These are phyloP conservation scores for Agrochola macilenta DNA, from an alignment of 2,888 invertebrate species.

Conservation along the genomic window DNA sequence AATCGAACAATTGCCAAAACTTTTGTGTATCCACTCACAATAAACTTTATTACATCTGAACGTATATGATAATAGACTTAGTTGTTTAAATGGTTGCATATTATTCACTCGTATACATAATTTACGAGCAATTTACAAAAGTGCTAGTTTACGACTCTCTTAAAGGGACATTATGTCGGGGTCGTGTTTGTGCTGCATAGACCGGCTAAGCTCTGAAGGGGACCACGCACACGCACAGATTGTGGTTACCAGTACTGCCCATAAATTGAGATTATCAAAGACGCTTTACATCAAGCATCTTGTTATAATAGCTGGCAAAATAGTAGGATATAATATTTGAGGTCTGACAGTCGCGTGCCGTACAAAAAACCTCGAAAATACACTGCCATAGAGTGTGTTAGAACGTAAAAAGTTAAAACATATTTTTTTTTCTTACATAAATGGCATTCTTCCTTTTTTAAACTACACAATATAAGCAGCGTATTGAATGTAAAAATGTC, in stretches of 20 bases:
- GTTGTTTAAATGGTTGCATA: slow-evolving; percentile 74
- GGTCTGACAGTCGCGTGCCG: background rate
- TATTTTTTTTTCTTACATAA: background rate
- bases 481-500: slow-evolving; percentile 46
- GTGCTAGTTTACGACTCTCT: slow-evolving; percentile 80
- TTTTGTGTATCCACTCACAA: slow-evolving; percentile 66
- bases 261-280: slow-evolving; percentile 44
- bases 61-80: slow-evolving; percentile 74
- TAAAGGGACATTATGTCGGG: slow-evolving; percentile 67
- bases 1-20: slow-evolving; percentile 62
- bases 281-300: background rate
- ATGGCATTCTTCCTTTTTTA: background rate
- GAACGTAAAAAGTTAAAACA: too few species aligned
- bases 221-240: slow-evolving; percentile 22
- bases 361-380: slow-evolving; percentile 3
- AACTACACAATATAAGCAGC: background rate
- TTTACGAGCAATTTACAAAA: slow-evolving; percentile 87
- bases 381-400: background rate
- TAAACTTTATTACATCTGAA: slow-evolving; percentile 73
- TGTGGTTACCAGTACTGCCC: slow-evolving; percentile 13
- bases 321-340: background rate
- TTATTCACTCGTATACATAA: slow-evolving; percentile 78
- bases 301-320: background rate
- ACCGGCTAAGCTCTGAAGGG: slow-evolving; percentile 32
- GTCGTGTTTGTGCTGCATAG: slow-evolving; percentile 53